Evolutionary conservation across 2,797 vertebrate species (phyloP), one percentile per base, ranked within the genome.

Genomic region (Passerculus sandwichensis): DNA sequence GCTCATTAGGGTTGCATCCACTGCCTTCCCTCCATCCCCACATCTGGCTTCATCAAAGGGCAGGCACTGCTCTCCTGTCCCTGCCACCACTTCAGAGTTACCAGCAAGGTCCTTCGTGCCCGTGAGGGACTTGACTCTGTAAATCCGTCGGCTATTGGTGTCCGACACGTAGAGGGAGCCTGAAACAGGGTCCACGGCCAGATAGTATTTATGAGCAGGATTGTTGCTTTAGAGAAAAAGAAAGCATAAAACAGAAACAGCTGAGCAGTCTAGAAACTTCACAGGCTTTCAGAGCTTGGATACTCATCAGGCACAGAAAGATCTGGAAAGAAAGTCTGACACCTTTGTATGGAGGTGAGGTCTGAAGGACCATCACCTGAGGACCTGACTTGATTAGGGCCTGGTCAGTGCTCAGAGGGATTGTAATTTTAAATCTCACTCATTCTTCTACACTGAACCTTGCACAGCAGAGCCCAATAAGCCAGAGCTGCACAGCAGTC

Each of bases 1-100:
- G 97, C 99, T 99, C 99, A 99, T 99, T 42, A 99, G 98, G 10
- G 99, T 99, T 25, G 99, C 99, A 30, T 99, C 99, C 67, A 99
- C 98, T 26, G 99, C 99, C 97, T 99, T 99, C 53, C 99, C 99
- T 40, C 99, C 99, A 5, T 99, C 99, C 17, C 99, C 99, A 34
- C 99, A 99, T 95, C 99, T 98, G 91, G 98, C 98, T 87, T 99
- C 99, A 10, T 99, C 99, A 32, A 99, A 99, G 56, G 99, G 99
- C 96, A 99, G 96, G 80, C 99, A 99, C 85, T 99, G 99, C 96
- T 99, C 99, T 56, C 99, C 99, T 0, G 99, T 99, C 67, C 99
- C 99, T 5, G 99, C 99, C 74, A 99, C 98, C 77, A 99, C 99
- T 96, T 99, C 99, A 0, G 99, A 98, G 47, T 99, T 99, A 92